Evolutionary conservation across 2,113 vertebrate species (phyloP), one percentile per base, ranked within the genome.

Genomic region (Macroglossus sobrinus): DNA sequence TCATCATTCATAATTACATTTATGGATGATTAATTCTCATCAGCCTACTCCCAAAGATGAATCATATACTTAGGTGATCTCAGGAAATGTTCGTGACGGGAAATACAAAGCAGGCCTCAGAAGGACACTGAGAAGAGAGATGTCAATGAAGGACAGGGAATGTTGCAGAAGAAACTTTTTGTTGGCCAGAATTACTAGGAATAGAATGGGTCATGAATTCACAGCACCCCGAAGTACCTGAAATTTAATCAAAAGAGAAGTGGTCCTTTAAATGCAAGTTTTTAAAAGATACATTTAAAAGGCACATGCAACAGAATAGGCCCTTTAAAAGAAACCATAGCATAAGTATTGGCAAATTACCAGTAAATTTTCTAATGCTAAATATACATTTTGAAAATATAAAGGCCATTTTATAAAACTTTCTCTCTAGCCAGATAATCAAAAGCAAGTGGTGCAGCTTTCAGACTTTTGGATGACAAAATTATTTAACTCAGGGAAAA

Each of bases 331-430:
- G 57, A 94, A 94, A 85, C 3, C 88, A 33, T 55, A 64, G 16
- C 16, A 33, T 59, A 78, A 72, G 22, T 40, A 5, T 63, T 63
- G 38, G 38, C 63, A 76, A 81, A 33, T 69, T 38, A 72, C 68
- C 24, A 79, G 59, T n/a, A 95, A 19, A 9, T 89, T 93, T 89
- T 81, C 64, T 63, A 72, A 14, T 75, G 40, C 93, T 59, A 81
- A 94, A 79, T n/a, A 69, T 66, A 66, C 28, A 72, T 84, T 92
- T 71, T 88, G 57, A 81, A 95, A 91, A 78, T 21, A 94, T 40
- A 76, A 69, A 82, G 10, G 55, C 72, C 7, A 38, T 69, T 84
- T 81, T 57, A 55, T 79, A 84, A 89, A 57, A 53, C 9, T 35
- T 80, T 18, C 22, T 68, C 85, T 81, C 10, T 78, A 76, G 38